phyloP scores from a whole-genome alignment of 2,888 invertebrate species.

The Habrosyne pyritoides region DNA sequence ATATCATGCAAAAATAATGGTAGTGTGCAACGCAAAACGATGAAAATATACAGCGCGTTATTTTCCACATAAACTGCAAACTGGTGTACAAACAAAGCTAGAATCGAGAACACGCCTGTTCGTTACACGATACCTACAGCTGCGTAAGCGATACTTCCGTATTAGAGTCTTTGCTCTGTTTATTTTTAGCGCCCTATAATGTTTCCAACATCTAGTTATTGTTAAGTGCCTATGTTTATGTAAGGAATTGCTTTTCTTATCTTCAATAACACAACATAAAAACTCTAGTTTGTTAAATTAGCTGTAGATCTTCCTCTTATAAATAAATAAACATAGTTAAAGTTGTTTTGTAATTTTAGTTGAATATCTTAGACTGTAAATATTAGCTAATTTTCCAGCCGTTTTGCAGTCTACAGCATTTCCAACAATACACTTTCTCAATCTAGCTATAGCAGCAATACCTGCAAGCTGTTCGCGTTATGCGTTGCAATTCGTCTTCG shows the following conservation, averaged over 20 bases:
- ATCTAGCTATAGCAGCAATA: no score
- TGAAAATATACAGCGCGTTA: not conserved
- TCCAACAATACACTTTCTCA: no score
- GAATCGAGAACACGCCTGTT: not conserved
- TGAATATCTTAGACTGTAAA: no score
- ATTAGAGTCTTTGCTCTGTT: not conserved
- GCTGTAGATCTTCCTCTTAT: no score
- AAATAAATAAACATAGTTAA: no score
- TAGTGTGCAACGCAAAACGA: not conserved
- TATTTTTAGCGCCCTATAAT: not conserved
- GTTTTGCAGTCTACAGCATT: no score
- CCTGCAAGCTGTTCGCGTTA: no score
- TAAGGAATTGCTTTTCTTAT: not conserved
- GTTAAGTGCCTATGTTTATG: not conserved
- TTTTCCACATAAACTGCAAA: not conserved
- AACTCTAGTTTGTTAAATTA: no score
- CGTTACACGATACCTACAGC: not conserved
- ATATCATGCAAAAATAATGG: not conserved
- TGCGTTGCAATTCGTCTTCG: no score
- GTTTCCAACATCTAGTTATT: not conserved
- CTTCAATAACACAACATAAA: no score
- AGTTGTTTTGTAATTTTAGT: no score
- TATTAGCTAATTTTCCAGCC: no score
- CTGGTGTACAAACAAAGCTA: not conserved
- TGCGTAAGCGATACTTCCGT: not conserved